These are phyloP conservation scores for Cisticola juncidis DNA, from an alignment of 2,113 vertebrate species.

Conservation along the genomic window DNA sequence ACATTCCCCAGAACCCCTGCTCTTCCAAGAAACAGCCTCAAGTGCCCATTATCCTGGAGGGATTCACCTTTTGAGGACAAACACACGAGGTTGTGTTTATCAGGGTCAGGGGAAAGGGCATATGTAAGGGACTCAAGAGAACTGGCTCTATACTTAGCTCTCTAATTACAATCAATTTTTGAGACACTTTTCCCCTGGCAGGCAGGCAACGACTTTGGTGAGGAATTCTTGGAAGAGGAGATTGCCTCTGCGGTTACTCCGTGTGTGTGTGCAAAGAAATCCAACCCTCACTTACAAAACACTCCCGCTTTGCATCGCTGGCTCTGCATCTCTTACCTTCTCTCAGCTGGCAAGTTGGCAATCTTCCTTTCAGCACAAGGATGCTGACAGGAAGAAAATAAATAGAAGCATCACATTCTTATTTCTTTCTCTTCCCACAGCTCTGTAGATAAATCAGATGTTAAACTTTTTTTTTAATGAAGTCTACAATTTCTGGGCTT, in stretches of 20 bases:
- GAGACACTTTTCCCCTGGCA: background rate
- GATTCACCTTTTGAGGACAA: background rate
- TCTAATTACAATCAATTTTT: background rate
- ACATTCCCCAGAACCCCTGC: background rate
- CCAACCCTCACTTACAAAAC: background rate
- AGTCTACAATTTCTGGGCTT: background rate
- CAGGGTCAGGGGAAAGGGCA: background rate
- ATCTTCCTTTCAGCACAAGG: background rate
- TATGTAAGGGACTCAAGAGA: background rate
- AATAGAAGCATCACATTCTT: background rate
- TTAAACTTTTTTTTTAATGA: background rate
- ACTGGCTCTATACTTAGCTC: background rate
- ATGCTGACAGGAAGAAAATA: background rate
- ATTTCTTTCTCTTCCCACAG: background rate
- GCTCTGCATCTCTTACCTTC: background rate
- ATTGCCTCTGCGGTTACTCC: background rate
- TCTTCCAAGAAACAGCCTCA: background rate
- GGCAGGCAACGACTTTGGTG: background rate
- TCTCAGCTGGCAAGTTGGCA: background rate
- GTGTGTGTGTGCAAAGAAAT: background rate
- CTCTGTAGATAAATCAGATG: background rate
- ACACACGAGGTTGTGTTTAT: background rate
- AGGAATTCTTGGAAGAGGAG: background rate
- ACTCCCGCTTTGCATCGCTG: background rate
- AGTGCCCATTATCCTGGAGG: background rate